phyloP scores from a whole-genome alignment of 2,888 invertebrate genomes.

The Crossocerus cetratus region DNA sequence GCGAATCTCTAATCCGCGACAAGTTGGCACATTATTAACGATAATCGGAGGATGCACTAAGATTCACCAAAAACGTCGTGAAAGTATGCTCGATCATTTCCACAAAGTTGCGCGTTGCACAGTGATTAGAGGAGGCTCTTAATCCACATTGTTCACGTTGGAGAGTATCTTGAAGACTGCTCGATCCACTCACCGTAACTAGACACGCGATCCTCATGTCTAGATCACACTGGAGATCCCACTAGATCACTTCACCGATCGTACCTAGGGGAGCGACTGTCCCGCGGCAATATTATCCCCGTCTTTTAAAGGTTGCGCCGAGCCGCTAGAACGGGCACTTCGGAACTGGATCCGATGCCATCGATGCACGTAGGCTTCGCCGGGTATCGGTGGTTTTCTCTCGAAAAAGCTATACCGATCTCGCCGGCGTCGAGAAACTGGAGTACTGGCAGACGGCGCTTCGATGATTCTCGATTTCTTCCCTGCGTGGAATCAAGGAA shows the following conservation, averaged over 20 bases:
- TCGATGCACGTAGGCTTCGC: constrained; percentile 12
- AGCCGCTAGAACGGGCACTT: constrained; percentile 24
- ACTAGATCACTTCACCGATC: constrained; percentile 57
- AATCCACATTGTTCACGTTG: neutral
- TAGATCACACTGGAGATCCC: constrained; percentile 48
- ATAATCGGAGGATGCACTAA: neutral
- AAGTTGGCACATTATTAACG: neutral
- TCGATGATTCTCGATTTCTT: neutral
- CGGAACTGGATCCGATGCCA: constrained; percentile 45
- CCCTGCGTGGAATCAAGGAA: neutral
- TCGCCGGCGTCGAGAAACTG: neutral
- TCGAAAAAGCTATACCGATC: neutral
- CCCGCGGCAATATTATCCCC: constrained; percentile 47
- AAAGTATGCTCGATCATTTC: neutral
- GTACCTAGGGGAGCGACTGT: constrained; percentile 61
- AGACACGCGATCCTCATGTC: constrained; percentile 67
- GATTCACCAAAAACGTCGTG: no score
- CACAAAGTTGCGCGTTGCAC: neutral
- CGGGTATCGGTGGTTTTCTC: constrained; percentile 25
- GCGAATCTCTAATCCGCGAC: neutral
- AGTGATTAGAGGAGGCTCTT: neutral
- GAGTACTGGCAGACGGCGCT: neutral
- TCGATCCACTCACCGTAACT: constrained; percentile 65
- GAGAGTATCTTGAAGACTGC: neutral
- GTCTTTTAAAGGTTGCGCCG: constrained; percentile 68